Conservation (phyloP, 2,797 vertebrate species). For the Falco peregrinus region DNA sequence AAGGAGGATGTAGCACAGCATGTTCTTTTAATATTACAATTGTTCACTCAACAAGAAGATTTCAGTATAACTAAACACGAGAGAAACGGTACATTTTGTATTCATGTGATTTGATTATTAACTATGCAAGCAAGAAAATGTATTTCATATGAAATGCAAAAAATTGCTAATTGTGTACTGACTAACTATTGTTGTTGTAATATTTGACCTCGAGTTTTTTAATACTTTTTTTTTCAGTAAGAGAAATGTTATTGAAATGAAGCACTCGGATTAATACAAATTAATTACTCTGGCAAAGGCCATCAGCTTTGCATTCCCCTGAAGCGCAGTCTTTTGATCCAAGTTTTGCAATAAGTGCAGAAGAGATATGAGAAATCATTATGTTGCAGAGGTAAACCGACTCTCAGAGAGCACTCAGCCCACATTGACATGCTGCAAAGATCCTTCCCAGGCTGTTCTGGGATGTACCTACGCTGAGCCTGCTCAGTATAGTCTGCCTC, state of each 20-base stretch:
- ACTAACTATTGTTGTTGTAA: neutral
- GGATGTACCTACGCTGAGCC: neutral
- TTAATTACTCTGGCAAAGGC: constrained; percentile 76
- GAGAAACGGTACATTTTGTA: fast-evolving
- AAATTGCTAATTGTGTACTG: neutral
- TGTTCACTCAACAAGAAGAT: neutral
- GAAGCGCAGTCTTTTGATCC: constrained; percentile 69
- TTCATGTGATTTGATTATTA: neutral
- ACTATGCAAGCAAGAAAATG: neutral
- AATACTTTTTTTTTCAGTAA: neutral
- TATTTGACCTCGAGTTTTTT: neutral
- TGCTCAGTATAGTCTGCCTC: neutral
- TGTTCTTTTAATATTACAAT: neutral
- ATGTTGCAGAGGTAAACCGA: neutral
- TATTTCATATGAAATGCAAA: neutral
- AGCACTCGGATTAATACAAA: neutral
- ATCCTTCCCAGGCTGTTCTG: neutral
- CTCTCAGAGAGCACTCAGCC: neutral
- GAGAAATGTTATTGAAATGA: neutral
- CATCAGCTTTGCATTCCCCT: constrained; percentile 75
- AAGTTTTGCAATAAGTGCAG: constrained; percentile 68
- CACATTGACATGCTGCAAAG: neutral
- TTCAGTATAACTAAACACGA: neutral
- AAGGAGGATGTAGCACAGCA: neutral
- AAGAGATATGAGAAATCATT: neutral